phyloP scores from a whole-genome alignment of 2,888 invertebrate genomes.

The Siphlonurus alternatus region DNA sequence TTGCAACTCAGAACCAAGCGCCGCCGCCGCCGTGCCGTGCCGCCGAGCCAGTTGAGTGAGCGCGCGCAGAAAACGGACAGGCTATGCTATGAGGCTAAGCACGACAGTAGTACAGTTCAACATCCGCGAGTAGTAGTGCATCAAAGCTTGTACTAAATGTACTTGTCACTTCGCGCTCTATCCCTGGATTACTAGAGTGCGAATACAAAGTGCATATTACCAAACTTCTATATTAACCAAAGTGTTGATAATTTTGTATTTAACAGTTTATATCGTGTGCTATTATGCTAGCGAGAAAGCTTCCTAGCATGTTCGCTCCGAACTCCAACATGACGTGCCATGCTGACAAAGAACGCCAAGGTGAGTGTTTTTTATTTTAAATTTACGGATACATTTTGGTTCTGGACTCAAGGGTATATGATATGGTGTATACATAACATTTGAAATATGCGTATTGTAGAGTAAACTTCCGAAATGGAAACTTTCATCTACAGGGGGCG shows the following conservation, averaged over 20 bases:
- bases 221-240: too few relatives aligned
- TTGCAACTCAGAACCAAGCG: too few relatives aligned
- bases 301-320: conserved; percentile 3
- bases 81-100: not conserved
- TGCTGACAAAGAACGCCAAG: conserved; percentile 6
- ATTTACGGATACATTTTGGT: not conserved
- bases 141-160: not conserved
- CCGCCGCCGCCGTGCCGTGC: too few relatives aligned
- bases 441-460: too few relatives aligned
- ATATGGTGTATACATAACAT: too few relatives aligned
- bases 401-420: not conserved
- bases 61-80: not conserved
- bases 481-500: too few relatives aligned
- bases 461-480: too few relatives aligned
- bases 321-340: not conserved
- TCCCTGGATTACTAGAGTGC: conserved; percentile 3
- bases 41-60: not conserved
- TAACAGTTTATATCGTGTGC: not conserved
- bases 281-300: conserved; percentile 7
- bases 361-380: not conserved
- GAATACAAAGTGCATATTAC: too few relatives aligned
- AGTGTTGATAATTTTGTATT: too few relatives aligned
- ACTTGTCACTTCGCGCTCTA: not conserved
- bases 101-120: conserved; percentile 4
- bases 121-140: conserved; percentile 7